Evolutionary conservation across 2,888 invertebrate species (phyloP).

Genomic region (Metalampra italica): DNA sequence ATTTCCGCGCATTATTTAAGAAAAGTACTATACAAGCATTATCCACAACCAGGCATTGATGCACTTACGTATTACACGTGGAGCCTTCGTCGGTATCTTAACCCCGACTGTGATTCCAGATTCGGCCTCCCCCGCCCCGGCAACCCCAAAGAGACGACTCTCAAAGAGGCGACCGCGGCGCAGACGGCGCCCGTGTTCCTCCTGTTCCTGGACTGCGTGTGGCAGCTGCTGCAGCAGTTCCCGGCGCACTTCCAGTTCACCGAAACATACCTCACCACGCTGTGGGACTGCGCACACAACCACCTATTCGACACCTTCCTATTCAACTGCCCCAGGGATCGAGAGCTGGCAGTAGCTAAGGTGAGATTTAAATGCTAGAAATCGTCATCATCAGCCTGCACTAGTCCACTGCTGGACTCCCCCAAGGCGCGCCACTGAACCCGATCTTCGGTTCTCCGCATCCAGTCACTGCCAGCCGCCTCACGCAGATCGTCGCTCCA

Average conservation of each 20-base stretch:
- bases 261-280: slow-evolving; percentile 92
- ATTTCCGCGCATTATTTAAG: no score
- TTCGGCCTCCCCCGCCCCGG: slow-evolving; percentile 83
- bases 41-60: no score
- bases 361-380: slow-evolving; percentile 49
- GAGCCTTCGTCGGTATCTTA: no score
- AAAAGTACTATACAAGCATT: no score
- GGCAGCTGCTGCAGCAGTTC: slow-evolving; percentile 94
- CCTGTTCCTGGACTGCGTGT: slow-evolving; percentile 94
- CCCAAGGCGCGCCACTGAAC: no score
- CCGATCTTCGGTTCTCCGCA: no score
- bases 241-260: slow-evolving; percentile 94
- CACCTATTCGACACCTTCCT: slow-evolving; percentile 96
- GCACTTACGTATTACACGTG: no score
- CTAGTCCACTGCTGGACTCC: no score
- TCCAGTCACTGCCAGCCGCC: no score
- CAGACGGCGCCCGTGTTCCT: slow-evolving; percentile 88
- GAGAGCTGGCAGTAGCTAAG: slow-evolving; percentile 81
- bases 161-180: slow-evolving; percentile 52
- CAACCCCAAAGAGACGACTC: slow-evolving; percentile 67
- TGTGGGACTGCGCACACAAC: slow-evolving; percentile 94
- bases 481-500: no score
- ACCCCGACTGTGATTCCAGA: slow-evolving; percentile 42
- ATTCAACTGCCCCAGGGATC: slow-evolving; percentile 90
- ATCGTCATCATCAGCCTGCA: no score